These are phyloP conservation scores for Schmidtea mediterranea DNA, from an alignment of 1,140 invertebrate genomes.

Conservation along the genomic window DNA sequence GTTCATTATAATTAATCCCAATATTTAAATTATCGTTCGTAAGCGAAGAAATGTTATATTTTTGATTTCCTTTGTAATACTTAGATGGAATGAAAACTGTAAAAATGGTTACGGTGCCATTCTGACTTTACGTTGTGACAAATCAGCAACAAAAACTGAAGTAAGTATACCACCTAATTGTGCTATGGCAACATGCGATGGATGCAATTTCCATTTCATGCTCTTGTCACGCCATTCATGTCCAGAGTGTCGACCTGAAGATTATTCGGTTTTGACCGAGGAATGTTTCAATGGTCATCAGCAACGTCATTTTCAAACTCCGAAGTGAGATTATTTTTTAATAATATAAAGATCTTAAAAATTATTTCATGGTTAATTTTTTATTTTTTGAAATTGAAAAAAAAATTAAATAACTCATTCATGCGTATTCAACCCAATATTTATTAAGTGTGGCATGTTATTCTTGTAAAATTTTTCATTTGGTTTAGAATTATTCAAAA, in stretches of 20 bases:
- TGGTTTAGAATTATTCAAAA: too few relatives aligned
- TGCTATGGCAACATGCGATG: slow-evolving; percentile 1
- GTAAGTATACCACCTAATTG: slow-evolving; percentile 2
- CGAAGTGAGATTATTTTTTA: slow-evolving; percentile 1
- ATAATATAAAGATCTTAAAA: too few relatives aligned
- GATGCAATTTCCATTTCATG: slow-evolving; percentile 3
- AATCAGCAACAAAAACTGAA: neutral
- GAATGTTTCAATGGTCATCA: slow-evolving; percentile 3
- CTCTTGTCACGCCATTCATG: neutral
- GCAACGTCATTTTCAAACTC: neutral
- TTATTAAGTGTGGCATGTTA: too few relatives aligned
- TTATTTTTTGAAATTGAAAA: too few relatives aligned
- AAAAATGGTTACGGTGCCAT: neutral
- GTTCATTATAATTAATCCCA: too few relatives aligned
- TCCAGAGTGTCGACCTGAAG: neutral
- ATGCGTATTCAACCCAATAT: too few relatives aligned
- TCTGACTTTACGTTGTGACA: neutral
- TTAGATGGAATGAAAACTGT: neutral
- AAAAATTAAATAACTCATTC: too few relatives aligned
- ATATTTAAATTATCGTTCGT: too few relatives aligned
- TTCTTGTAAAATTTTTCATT: too few relatives aligned
- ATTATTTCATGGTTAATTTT: too few relatives aligned
- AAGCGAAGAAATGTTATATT: too few relatives aligned
- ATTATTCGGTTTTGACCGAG: neutral
- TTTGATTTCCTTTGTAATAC: neutral